Conservation (phyloP, 2,888 invertebrate genomes). For the Cryptocephalus primarius region DNA sequence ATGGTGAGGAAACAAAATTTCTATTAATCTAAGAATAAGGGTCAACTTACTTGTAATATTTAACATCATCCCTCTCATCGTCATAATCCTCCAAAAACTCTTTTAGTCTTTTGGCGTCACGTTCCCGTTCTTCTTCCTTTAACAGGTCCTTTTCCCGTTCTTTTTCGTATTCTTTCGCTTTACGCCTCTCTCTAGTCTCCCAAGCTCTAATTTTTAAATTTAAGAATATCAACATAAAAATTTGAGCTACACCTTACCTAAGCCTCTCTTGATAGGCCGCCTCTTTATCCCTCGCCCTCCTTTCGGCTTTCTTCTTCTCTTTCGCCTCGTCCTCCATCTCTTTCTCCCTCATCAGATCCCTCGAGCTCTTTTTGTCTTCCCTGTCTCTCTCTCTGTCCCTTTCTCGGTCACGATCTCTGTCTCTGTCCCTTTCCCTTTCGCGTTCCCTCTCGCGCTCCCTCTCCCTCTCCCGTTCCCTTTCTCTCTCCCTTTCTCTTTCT, state of each 20-base stretch:
- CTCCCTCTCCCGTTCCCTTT: slow-evolving; percentile 38
- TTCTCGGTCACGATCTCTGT: slow-evolving; percentile 46
- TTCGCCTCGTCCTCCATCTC: slow-evolving; percentile 88
- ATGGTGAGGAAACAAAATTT: not conserved
- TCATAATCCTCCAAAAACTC: slow-evolving; percentile 99
- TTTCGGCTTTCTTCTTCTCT: slow-evolving; percentile 80
- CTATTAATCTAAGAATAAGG: not conserved
- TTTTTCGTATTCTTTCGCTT: slow-evolving; percentile 82
- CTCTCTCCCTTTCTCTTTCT: slow-evolving; percentile 37
- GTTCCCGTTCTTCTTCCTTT: slow-evolving; percentile 76
- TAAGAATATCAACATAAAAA: slow-evolving; percentile 1
- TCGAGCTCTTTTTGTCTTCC: slow-evolving; percentile 42
- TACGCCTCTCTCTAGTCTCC: slow-evolving; percentile 84
- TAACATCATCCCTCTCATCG: slow-evolving; percentile 93
- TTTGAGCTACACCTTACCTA: slow-evolving; percentile 18
- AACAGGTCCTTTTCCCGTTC: slow-evolving; percentile 75
- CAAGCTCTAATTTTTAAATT: slow-evolving; percentile 45
- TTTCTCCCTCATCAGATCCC: slow-evolving; percentile 61
- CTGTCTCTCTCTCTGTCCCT: slow-evolving; percentile 49
- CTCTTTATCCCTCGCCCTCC: slow-evolving; percentile 89
- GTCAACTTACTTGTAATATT: slow-evolving; percentile 76
- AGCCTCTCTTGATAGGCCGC: slow-evolving; percentile 87
- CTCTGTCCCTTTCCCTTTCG: slow-evolving; percentile 43
- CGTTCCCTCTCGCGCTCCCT: slow-evolving; percentile 36
- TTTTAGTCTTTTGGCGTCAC: slow-evolving; percentile 87